These are phyloP conservation scores for Lamellibrachia luymesi DNA, from an alignment of 1,140 invertebrate species.

Conservation along the genomic window DNA sequence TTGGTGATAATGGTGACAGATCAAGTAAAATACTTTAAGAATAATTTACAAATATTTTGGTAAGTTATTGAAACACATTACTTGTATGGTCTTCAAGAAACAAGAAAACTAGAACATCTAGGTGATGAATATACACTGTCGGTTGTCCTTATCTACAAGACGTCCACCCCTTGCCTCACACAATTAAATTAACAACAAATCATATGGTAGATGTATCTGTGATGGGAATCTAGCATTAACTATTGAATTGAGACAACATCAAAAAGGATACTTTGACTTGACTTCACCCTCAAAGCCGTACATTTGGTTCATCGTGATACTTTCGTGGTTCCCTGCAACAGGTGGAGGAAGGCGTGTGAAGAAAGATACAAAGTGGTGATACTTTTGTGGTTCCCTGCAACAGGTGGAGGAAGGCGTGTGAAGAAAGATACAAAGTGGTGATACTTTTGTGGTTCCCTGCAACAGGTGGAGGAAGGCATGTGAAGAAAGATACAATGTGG, in stretches of 20 bases:
- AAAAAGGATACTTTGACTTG: conserved; percentile 77
- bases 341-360: not conserved
- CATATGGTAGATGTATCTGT: not conserved
- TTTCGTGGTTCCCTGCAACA: conserved; percentile 92
- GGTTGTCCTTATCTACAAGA: not conserved
- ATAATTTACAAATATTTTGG: not conserved
- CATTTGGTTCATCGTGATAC: conserved; percentile 98
- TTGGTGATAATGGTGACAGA: too few relatives aligned
- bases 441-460: conserved; percentile 95
- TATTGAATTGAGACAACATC: not conserved
- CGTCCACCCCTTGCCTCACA: not conserved
- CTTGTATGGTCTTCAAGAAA: not conserved
- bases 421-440: conserved; percentile 55
- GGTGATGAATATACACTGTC: not conserved
- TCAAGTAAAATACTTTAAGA: too few relatives aligned
- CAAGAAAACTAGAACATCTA: not conserved
- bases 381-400: conserved; percentile 94
- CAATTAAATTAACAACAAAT: not conserved
- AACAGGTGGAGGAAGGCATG: conserved; percentile 34
- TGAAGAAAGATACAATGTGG: not conserved
- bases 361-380: conserved; percentile 60
- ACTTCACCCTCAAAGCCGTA: conserved; percentile 99
- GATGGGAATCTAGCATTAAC: not conserved
- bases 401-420: conserved; percentile 12
- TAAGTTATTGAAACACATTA: not conserved